A percentile compares a stretch with the other conserved stretches of the same genome.
Evolutionary conservation across 2,888 invertebrate species (phyloP).

Genomic region (Micoletzkya japonica): DNA sequence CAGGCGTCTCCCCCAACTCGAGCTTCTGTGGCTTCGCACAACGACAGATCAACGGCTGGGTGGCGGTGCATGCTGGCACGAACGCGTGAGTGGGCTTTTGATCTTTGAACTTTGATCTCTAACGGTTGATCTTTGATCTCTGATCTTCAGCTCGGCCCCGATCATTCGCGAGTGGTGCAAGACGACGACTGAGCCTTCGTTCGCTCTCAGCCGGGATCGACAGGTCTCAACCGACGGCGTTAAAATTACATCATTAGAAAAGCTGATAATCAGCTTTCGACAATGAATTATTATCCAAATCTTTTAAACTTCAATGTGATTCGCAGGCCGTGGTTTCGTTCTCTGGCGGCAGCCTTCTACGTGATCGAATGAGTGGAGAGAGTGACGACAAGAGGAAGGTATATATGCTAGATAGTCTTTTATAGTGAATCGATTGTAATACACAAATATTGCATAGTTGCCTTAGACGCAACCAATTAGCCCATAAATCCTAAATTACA

Average conservation of each 20-base stretch:
- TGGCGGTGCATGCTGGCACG: constrained; percentile 31
- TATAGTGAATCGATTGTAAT: not conserved
- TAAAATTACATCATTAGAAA: no score
- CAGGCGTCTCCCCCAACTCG: not conserved
- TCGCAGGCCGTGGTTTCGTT: constrained; percentile 46
- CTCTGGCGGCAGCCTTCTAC: constrained; percentile 40
- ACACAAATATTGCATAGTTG: not conserved
- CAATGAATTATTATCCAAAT: not conserved
- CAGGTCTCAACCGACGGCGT: no score
- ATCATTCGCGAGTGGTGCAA: no score
- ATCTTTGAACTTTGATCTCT: no score
- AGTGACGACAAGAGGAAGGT: constrained; percentile 30
- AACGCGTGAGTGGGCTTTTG: not conserved
- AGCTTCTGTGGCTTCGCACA: not conserved
- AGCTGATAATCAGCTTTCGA: no score
- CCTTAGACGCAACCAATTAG: constrained; percentile 1
- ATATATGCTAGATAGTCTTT: not conserved
- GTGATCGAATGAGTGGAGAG: constrained; percentile 36
- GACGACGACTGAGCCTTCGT: no score
- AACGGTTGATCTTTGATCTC: no score
- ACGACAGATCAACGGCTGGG: constrained; percentile 31
- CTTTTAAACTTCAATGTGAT: not conserved
- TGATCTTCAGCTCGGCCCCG: no score
- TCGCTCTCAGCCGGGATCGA: no score
- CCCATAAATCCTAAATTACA: constrained; percentile 6